Evolutionary conservation across 2,888 invertebrate genomes (phyloP), one percentile per base, ranked within the genome.

Genomic region (Epistrophe eligans): DNA sequence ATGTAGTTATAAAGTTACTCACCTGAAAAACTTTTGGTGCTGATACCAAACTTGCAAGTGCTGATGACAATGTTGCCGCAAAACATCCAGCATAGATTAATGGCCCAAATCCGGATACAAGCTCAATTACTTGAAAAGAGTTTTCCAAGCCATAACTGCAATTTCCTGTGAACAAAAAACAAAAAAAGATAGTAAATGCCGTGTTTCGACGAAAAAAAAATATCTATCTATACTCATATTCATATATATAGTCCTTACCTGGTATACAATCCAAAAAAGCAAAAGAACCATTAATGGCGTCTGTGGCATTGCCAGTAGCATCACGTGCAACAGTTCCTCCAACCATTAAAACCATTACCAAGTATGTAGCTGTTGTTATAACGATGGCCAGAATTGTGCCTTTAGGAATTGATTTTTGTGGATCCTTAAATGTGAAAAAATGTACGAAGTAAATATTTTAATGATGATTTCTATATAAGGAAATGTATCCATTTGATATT

Each of bases 11-110:
- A 5, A n/a, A 13, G 10, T 13, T 8, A 57, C 79, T 88, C 89
- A 94, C 94, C 94, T 97, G 97, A 90, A 97, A 97, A 0, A 97
- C 97, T 94, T 97, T 97, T 0, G 99, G 99, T 0, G 99, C 99
- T 0, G 98, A 98, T 0, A 99, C 99, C 70, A 99, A 94, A 88
- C 98, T 98, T 0, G 99, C 99, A 71, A 99, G 94, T 0, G 99
- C 99, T 0, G 99, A 99, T 0, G 99, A 99, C 17, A 99, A 93
- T 0, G 99, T 98, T 0, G 99, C 99, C 0, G 99, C 99, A 93
- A 99, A 99, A 91, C 99, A 99, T 0, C 99, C 99, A 38, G 98
- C 98, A 92, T 98, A 98, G 90, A 99, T 98, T 70, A 99, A 94
- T 0, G 99, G 99, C 0, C 98, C 98, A 91, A 97, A 97, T 9